Evolutionary conservation across 2,797 vertebrate genomes (phyloP).

Genomic region (Sebastes cheni): DNA sequence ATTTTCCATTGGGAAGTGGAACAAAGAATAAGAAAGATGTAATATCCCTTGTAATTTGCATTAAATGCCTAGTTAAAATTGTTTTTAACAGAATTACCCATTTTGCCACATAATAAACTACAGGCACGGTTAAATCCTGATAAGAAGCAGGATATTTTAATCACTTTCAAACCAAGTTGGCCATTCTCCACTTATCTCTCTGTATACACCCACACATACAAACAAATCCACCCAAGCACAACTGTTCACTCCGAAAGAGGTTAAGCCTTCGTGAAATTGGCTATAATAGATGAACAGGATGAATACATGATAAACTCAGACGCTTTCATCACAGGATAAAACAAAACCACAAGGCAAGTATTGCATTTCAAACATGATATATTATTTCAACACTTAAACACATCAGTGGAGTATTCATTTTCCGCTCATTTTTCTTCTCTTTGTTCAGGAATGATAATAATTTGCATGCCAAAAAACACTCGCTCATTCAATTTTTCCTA

Average conservation of each 20-base stretch:
- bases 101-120: not conserved
- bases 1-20: constrained; percentile 13
- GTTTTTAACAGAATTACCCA: not conserved
- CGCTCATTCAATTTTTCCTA: not conserved
- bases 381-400: not conserved
- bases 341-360: not conserved
- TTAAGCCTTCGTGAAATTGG: not conserved
- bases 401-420: not conserved
- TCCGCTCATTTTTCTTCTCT: not conserved
- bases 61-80: not conserved
- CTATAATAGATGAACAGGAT: not conserved
- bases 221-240: constrained; percentile 29
- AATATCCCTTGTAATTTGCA: not conserved
- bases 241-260: not conserved
- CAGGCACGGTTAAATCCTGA: not conserved
- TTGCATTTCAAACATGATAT: not conserved
- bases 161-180: not conserved
- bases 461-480: not conserved
- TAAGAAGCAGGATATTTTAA: constrained; percentile 8
- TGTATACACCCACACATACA: constrained; percentile 12
- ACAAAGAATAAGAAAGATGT: not conserved
- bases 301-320: not conserved
- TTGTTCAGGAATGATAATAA: not conserved
- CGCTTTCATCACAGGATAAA: not conserved
- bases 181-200: constrained; percentile 13